Evolutionary conservation across 1,140 invertebrate genomes (phyloP), one percentile per base, ranked within the genome.

Genomic region (Chrysoperla carnea): DNA sequence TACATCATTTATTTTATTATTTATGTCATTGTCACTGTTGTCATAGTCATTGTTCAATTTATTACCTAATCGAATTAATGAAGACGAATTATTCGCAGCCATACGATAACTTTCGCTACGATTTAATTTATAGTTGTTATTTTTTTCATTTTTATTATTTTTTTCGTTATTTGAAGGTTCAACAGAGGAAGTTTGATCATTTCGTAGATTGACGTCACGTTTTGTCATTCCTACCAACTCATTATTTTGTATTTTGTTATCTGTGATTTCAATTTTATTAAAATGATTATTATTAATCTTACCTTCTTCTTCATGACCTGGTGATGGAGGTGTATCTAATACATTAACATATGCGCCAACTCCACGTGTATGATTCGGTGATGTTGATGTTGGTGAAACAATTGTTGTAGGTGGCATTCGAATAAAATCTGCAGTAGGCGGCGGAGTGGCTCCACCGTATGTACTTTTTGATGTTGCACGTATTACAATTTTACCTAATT

Each of bases 61-160:
- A 44, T 49, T 50, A 23, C 17, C 5, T 23, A 23, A 23, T 2
- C 31, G 31, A 12, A 44, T 8, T 11, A 42, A 47, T 7, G 46
- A 29, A 6, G 73, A 70, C 61, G 75, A 66, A 44, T 76, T 66
- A 2, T 73, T 72, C 37, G 72, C 75, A 1, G 85, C 85, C 58
- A 85, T 72, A 46, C 84, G 75, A 56, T 89, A 89, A 61, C 84
- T 87, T 56, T 87, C 82, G 57, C 82, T 86, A 37, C 84, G 71
- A 62, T 84, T 84, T 23, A 88, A 64, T 57, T 74, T 73, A 29
- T 23, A 23, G 17, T 23, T 23, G 17, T 23, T 23, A 23, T 23
- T 23, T 23, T 23, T 23, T 23, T 23, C 17, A 23, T 23, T 23
- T 23, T 23, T 23, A 23, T 23, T 23, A 23, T 23, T 23, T 33